Base-by-base conservation (phyloP, 2,113 vertebrate genomes). In the Boulengerochromis microlepis region DNA sequence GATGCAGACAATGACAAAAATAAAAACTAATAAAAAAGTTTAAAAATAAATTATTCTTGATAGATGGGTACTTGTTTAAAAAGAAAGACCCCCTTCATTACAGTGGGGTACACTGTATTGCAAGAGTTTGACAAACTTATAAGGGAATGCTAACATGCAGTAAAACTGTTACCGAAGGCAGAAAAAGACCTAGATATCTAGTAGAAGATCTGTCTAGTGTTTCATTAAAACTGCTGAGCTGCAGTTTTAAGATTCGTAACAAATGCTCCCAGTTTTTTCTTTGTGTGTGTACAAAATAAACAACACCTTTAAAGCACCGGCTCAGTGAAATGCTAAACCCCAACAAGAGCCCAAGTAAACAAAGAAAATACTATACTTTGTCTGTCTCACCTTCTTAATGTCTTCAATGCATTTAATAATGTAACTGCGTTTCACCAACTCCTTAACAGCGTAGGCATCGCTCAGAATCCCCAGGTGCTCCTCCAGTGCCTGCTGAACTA, bases 321-420 rank as follows among this genome's bases (percentile, higher is more conserved):
- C 22, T 31, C 53, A 18, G 29, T 24, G 2, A 33, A 56, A 54
- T 11, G 15, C 6, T 69, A 22, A 47, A 40, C 3, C 6, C 5
- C 66, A n/a, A 42, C 24, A 47, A 33, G 19, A 16, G 3, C 2
- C 33, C 52, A 81, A 76, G 40, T 16, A 53, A 31, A 83, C 12
- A 89, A 10, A 52, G 18, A 56, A 33, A 64, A 64, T 13, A 52
- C 13, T 19, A 57, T 6, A 40, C 2, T 35, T 6, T 4, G 35
- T 57, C 16, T 8, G 53, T 66, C 94, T 93, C 93, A 99, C 98
- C 98, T 98, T 98, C 93, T 99, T 99, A 86, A 99, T 99, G 93
- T 99, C 99, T 93, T 99, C 98, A 81, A 99, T 99, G 95, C 99
- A 99, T 90, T 99, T 99, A 91, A 99, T 98, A 95, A 99, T 99